A percentile compares a stretch with the other conserved stretches of the same genome.
phyloP scores from a whole-genome alignment of 1,140 invertebrate genomes.

The Arctopsyche grandis region DNA sequence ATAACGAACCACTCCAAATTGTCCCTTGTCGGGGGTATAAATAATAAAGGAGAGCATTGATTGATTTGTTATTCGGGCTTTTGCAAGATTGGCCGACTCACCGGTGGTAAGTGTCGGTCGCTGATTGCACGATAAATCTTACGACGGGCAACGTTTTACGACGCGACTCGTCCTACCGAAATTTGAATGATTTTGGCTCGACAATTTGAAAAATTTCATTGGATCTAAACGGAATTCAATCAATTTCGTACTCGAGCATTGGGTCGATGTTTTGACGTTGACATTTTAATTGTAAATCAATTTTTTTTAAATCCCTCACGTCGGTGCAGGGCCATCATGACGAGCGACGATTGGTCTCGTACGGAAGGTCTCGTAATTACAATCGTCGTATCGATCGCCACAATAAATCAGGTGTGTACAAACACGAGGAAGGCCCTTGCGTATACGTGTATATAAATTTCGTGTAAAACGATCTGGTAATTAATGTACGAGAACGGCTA shows the following conservation, averaged over 20 bases:
- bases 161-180: constrained; percentile 1
- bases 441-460: constrained; percentile 22
- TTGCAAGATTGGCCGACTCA: constrained; percentile 6
- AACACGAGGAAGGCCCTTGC: neutral
- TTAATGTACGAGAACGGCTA: constrained; percentile 30
- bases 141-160: neutral
- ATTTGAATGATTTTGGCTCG: neutral
- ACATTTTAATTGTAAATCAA: neutral
- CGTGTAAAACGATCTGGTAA: constrained; percentile 28
- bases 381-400: constrained; percentile 9
- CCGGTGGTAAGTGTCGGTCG: constrained; percentile 30
- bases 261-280: neutral
- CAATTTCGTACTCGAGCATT: neutral
- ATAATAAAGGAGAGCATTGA: constrained; percentile 19
- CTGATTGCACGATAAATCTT: constrained; percentile 47
- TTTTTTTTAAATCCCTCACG: neutral
- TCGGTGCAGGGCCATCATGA: neutral
- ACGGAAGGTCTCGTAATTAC: neutral
- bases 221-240: neutral
- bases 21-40: neutral
- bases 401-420: constrained; percentile 3
- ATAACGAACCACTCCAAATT: neutral
- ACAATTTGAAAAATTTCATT: neutral
- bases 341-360: neutral
- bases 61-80: constrained; percentile 33